Conservation (phyloP, 2,113 vertebrate genomes). For the Steatornis caripensis region DNA sequence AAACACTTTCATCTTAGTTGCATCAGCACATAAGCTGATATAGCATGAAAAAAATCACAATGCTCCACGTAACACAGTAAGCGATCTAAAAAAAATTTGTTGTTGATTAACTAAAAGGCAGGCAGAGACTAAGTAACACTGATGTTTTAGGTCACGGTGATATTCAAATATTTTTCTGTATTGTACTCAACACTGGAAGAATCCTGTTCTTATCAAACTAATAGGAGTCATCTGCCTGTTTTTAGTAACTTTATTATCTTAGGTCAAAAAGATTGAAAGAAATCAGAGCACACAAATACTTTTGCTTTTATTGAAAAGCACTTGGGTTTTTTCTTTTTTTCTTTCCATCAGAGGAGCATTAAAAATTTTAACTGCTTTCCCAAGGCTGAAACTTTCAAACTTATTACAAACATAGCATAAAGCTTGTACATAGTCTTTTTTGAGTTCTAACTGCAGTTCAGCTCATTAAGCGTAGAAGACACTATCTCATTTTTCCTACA, state of each 20-base stretch:
- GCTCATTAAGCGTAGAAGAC: not conserved
- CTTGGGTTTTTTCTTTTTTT: not conserved
- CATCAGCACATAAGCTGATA: accelerated
- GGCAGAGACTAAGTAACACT: not conserved
- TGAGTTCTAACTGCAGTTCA: not conserved
- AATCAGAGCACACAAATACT: not conserved
- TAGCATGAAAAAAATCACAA: not conserved
- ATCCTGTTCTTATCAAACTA: not conserved
- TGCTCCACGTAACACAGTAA: not conserved
- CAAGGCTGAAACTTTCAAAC: not conserved
- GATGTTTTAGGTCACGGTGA: not conserved
- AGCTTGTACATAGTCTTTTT: not conserved
- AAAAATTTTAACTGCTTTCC: not conserved
- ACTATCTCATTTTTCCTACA: not conserved
- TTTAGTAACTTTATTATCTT: conserved; percentile 3
- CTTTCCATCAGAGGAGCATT: not conserved
- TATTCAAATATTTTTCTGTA: not conserved
- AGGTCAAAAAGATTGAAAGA: not conserved
- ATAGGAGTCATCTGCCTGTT: not conserved
- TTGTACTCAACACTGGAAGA: not conserved
- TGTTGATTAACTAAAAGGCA: not conserved
- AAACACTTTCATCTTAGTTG: not conserved
- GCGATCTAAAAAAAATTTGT: not conserved
- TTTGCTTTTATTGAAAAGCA: not conserved
- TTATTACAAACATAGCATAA: not conserved